Base-by-base conservation (phyloP, 1,140 invertebrate genomes). In the Drosophila miranda region DNA sequence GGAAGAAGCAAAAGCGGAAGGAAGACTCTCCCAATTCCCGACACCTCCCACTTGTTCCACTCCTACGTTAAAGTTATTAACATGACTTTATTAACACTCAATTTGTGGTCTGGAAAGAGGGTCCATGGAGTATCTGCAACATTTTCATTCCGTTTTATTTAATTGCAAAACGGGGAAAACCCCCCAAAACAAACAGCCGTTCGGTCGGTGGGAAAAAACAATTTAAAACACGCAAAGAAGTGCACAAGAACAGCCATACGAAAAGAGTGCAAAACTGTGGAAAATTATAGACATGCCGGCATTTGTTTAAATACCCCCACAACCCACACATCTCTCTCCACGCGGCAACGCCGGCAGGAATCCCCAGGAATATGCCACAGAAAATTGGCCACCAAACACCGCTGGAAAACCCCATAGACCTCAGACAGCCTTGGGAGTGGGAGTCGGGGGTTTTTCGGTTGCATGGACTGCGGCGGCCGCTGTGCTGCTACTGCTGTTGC, bases 81-180 rank as follows among this genome's bases (percentile, higher is more conserved):
- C 82, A 86, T 75, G 82, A 82, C 82, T 86, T 87, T 86, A 86
- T 86, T 86, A 86, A 86, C 82, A 86, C 82, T 86, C 82, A 87
- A 86, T 86, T 86, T 86, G 82, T 49, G 82, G 78, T 87, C 69
- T 51, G n/a, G 23, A 30, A 4, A 26, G 52, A 42, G n/a, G 26
- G 11, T 9, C 11, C 34, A 13, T 11, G 21, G 38, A 45, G 43
- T 42, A 13, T 38, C 11, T 55, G 49, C 61, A 46, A 56, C 66
- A 60, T 38, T 38, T 38, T 11, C 34, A 74, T 83, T 84, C 63
- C 66, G 66, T 84, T 84, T 84, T 81, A 76, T 81, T 74, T 86
- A 77, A 82, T 78, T 74, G 79, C 77, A 66, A 51, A 78, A 59
- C 44, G 57, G 28, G 34, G 58, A 57, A 46, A 57, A 67, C 64